These are phyloP conservation scores for Spodoptera litura DNA, from an alignment of 1,140 invertebrate species.

Conservation along the genomic window DNA sequence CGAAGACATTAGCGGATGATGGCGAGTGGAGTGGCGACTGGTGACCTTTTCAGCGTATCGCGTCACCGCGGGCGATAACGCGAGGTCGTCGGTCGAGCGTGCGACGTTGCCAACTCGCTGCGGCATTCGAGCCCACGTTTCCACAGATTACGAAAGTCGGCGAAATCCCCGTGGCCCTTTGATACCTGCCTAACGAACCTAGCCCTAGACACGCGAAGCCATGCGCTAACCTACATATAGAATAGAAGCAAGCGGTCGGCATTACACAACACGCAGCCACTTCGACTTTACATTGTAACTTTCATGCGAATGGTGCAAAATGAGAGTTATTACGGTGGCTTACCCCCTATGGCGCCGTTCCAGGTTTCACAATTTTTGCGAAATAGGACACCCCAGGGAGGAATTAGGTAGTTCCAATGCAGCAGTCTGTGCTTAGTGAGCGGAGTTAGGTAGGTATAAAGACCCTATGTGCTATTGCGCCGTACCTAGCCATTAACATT, in stretches of 20 bases:
- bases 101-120: slow-evolving; percentile 78
- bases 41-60: slow-evolving; percentile 77
- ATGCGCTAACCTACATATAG: slow-evolving; percentile 65
- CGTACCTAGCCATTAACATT: slow-evolving; percentile 37
- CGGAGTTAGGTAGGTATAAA: slow-evolving; percentile 8
- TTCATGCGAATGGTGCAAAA: slow-evolving; percentile 44
- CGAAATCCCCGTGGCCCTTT: slow-evolving; percentile 69
- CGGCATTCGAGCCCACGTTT: slow-evolving; percentile 72
- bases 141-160: slow-evolving; percentile 77
- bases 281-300: slow-evolving; percentile 28
- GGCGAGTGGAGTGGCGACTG: slow-evolving; percentile 60
- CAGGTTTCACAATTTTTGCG: slow-evolving; percentile 53
- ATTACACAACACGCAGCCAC: slow-evolving; percentile 27
- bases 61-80: slow-evolving; percentile 78
- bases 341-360: slow-evolving; percentile 42
- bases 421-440: slow-evolving; percentile 31
- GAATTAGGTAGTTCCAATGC: slow-evolving; percentile 47
- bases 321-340: slow-evolving; percentile 43
- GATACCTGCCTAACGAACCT: slow-evolving; percentile 64
- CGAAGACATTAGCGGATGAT: slow-evolving; percentile 68
- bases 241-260: slow-evolving; percentile 27
- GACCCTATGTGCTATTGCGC: slow-evolving; percentile 31
- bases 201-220: slow-evolving; percentile 63
- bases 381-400: slow-evolving; percentile 50
- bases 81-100: slow-evolving; percentile 79